Percentiles rank a stretch among this genome's conserved stretches.
phyloP scores from a whole-genome alignment of 2,888 invertebrate species.

The Athalia cordata region DNA sequence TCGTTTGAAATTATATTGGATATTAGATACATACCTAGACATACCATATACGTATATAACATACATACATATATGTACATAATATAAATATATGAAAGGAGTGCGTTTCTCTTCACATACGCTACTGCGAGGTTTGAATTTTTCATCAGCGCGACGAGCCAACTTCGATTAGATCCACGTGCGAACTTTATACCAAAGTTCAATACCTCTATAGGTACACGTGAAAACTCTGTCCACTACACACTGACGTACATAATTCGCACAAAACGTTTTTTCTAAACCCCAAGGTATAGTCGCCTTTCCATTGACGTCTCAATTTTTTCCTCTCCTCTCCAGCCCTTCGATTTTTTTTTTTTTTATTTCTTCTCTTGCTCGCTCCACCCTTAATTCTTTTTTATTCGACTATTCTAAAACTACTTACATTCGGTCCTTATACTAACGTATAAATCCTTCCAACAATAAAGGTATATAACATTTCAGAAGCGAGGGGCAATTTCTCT shows the following conservation, averaged over 20 bases:
- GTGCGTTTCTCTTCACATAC: background rate
- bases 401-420: slow-evolving; percentile 16
- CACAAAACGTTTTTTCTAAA: slow-evolving; percentile 31
- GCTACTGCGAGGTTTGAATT: slow-evolving; percentile 14
- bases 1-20: slow-evolving; percentile 27
- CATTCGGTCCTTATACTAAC: background rate
- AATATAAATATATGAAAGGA: slow-evolving; percentile 2
- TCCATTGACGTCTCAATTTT: slow-evolving; percentile 21
- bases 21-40: background rate
- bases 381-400: background rate
- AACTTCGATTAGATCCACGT: slow-evolving; percentile 39
- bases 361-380: background rate
- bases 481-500: too few relatives aligned
- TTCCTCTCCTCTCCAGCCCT: background rate
- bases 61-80: too few relatives aligned
- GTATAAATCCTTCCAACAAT: slow-evolving; percentile 24
- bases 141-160: slow-evolving; percentile 25
- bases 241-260: background rate
- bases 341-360: background rate
- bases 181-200: slow-evolving; percentile 26
- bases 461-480: background rate
- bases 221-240: slow-evolving; percentile 24
- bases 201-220: background rate
- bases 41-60: too few relatives aligned
- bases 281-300: background rate